phyloP scores from a whole-genome alignment of 2,113 vertebrate species.

The Tamias sibiricus region DNA sequence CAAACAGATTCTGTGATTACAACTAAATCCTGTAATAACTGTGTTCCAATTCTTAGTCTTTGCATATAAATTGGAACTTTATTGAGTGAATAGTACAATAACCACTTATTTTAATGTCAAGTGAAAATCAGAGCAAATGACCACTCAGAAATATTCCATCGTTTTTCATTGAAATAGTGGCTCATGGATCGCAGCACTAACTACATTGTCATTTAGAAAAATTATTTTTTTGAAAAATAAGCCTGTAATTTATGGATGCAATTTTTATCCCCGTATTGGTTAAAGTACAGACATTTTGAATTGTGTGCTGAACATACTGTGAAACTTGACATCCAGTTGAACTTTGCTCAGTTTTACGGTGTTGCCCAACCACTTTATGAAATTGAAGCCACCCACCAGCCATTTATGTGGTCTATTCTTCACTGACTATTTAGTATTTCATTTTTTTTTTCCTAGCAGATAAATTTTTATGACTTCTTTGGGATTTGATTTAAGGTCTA shows the following conservation, averaged over 20 bases:
- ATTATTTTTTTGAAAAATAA: neutral
- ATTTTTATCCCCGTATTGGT: neutral
- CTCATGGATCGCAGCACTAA: neutral
- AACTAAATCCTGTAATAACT: neutral
- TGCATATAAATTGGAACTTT: neutral
- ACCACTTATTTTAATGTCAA: constrained; percentile 29
- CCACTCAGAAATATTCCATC: neutral
- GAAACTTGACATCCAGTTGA: constrained; percentile 33
- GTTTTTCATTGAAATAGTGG: constrained; percentile 40
- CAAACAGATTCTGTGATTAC: constrained; percentile 39
- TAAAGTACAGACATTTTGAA: constrained; percentile 15
- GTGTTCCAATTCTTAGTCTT: neutral
- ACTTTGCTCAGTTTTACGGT: constrained; percentile 45
- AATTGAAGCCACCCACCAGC: constrained; percentile 7
- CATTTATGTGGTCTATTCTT: constrained; percentile 3
- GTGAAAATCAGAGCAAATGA: constrained; percentile 25
- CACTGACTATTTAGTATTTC: constrained; percentile 51
- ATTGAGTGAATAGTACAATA: neutral
- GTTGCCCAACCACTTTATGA: constrained; percentile 39
- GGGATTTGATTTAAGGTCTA: constrained; percentile 56
- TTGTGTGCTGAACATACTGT: neutral
- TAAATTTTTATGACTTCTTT: constrained; percentile 57
- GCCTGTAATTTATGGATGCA: constrained; percentile 18
- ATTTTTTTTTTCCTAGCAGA: constrained; percentile 11
- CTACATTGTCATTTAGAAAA: constrained; percentile 42